Percentiles rank a stretch among this genome's conserved stretches.
Evolutionary conservation across 2,797 vertebrate species (phyloP).

Genomic region (Mormyrus hasselquistii): DNA sequence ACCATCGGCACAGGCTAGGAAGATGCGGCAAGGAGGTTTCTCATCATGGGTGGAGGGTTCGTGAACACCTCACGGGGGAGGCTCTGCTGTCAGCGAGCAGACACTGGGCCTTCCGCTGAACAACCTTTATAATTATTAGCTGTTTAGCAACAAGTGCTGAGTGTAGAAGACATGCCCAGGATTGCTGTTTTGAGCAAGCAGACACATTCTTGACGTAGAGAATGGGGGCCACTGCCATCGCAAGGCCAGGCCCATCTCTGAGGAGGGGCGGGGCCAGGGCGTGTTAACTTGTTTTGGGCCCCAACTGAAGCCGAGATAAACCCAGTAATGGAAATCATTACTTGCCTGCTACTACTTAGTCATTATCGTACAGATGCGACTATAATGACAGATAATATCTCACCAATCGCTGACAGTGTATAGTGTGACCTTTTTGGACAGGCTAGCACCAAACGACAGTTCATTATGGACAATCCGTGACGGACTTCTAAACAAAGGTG

Average conservation of each 20-base stretch:
- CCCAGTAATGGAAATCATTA: background rate
- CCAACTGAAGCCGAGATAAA: background rate
- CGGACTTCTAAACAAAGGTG: background rate
- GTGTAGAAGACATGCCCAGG: background rate
- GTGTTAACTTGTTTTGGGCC: background rate
- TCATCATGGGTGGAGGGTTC: background rate
- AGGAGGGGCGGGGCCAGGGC: background rate
- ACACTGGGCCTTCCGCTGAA: background rate
- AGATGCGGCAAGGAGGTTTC: background rate
- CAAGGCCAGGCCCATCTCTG: background rate
- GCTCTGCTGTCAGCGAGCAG: background rate
- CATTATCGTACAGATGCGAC: background rate
- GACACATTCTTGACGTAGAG: background rate
- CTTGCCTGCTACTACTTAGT: background rate
- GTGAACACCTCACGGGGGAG: background rate
- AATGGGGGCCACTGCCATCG: background rate
- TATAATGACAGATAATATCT: background rate
- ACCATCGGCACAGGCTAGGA: background rate
- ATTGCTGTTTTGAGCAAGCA: background rate
- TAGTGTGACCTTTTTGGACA: background rate
- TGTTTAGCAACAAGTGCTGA: background rate
- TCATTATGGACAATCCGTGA: background rate
- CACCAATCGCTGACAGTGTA: background rate
- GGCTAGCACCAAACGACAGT: background rate
- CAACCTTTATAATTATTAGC: background rate